Evolutionary conservation across 1,140 invertebrate genomes (phyloP), one percentile per base, ranked within the genome.

Genomic region (Aphidius gifuensis): DNA sequence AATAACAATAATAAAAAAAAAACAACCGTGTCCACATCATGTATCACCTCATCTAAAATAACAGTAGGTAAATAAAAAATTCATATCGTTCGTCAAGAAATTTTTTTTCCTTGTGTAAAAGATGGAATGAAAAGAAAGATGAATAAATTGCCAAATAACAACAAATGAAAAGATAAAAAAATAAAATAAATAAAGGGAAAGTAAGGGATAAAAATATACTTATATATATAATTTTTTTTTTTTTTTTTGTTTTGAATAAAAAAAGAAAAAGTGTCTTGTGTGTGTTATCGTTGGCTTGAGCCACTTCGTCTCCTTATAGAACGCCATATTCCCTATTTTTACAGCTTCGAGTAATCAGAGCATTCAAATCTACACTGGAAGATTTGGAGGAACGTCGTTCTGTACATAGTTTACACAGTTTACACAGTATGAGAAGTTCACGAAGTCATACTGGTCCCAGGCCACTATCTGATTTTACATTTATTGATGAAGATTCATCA

Each of bases 301-400:
- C 76, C 72, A 79, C 78, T 73, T 79, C 76, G 76, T 75, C 71
- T 78, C 77, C 77, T 79, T 72, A 78, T 78, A 79, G 77, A 76
- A 71, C 72, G 73, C 75, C 69, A 77, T 32, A 32, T 60, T 79
- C 76, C 84, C 83, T 85, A 77, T 87, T 87, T 90, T 93, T 93
- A 86, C 94, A 99, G 97, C 92, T 99, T 86, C 93, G 97, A 85
- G 97, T 99, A 85, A 97, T 99, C 85, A 93, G 96, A 87, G 97
- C 97, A 80, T 99, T 99, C 93, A 97, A 96, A 87, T 98, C 95
- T 77, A 98, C 93, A 79, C 86, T 99, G 87, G 97, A 99, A 89
- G 97, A 99, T 85, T 87, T 99, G 85, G 97, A 98, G 86, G 97
- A 99, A 85, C 91, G 94, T 78, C 91, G 94, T 82, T 96, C 95